Evolutionary conservation across 2,797 vertebrate species (phyloP).

Genomic region (Neosalanx taihuensis): DNA sequence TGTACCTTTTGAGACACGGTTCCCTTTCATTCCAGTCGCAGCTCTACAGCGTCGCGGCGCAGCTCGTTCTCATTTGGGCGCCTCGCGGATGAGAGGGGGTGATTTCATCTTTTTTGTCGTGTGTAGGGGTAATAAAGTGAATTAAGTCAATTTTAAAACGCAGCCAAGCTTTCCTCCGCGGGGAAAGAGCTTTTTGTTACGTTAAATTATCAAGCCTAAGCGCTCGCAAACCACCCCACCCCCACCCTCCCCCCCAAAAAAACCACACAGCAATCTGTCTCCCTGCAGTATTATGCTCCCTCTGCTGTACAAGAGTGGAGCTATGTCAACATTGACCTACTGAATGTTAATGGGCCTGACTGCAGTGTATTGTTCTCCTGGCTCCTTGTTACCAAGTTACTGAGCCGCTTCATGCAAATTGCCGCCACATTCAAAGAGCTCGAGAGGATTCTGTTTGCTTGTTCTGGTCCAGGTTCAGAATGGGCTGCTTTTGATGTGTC

Average conservation of each 20-base stretch:
- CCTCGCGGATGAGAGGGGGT: slow-evolving; percentile 61
- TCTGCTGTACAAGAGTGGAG: slow-evolving; percentile 10
- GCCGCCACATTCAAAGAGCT: not conserved
- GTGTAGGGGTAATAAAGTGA: slow-evolving; percentile 61
- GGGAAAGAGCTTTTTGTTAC: slow-evolving; percentile 47
- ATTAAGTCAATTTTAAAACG: slow-evolving; percentile 67
- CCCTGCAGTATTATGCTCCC: not conserved
- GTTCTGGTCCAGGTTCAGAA: not conserved
- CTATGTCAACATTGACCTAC: slow-evolving; percentile 29
- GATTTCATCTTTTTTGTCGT: slow-evolving; percentile 66
- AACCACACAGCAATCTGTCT: slow-evolving; percentile 12
- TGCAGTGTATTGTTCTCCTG: not conserved
- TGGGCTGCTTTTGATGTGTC: not conserved
- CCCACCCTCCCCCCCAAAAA: no score
- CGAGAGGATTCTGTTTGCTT: not conserved
- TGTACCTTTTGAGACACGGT: slow-evolving; percentile 14
- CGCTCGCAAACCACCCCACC: no score
- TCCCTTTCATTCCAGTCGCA: slow-evolving; percentile 14
- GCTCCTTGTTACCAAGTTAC: not conserved
- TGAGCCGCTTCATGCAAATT: not conserved
- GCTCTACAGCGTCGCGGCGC: slow-evolving; percentile 34
- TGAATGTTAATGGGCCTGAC: slow-evolving; percentile 16
- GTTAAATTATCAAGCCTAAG: slow-evolving; percentile 45
- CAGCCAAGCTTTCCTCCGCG: slow-evolving; percentile 47
- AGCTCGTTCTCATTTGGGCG: slow-evolving; percentile 51